A percentile compares a stretch with the other conserved stretches of the same genome.
Evolutionary conservation across 2,888 invertebrate genomes (phyloP).

Genomic region (Orthosia gothica): DNA sequence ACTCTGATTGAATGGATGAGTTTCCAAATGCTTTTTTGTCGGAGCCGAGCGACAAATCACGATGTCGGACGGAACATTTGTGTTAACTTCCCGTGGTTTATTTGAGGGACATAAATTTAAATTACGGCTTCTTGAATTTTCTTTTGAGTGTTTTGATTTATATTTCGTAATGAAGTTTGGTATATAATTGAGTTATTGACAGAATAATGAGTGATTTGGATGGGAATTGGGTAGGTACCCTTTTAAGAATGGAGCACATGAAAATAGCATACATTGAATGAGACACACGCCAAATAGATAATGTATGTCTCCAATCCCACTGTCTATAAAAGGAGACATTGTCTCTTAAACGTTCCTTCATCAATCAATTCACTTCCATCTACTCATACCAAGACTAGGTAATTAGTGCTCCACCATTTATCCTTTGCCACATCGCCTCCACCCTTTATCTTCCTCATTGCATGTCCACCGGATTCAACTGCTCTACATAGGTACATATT

Average conservation of each 20-base stretch:
- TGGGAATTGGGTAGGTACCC: background rate
- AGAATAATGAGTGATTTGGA: background rate
- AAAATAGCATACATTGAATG: background rate
- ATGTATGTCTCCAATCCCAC: background rate
- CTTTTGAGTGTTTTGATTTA: slow-evolving; percentile 28
- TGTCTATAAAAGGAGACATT: background rate
- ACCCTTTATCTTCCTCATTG: slow-evolving; percentile 46
- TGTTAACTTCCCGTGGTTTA: slow-evolving; percentile 63
- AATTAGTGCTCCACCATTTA: background rate
- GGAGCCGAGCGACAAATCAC: slow-evolving; percentile 67
- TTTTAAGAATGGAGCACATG: background rate
- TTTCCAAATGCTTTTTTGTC: slow-evolving; percentile 68
- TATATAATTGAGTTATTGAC: slow-evolving; percentile 17
- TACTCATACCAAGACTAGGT: background rate
- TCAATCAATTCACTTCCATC: background rate
- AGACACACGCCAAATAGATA: background rate
- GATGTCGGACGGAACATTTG: slow-evolving; percentile 63
- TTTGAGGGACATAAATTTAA: slow-evolving; percentile 63
- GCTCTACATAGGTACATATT: slow-evolving; percentile 78
- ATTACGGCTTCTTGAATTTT: slow-evolving; percentile 50
- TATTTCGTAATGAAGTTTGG: slow-evolving; percentile 13
- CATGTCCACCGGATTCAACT: slow-evolving; percentile 52
- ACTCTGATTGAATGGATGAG: slow-evolving; percentile 74
- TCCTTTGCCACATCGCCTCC: slow-evolving; percentile 48
- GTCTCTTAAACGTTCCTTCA: background rate